phyloP scores from a whole-genome alignment of 2,113 vertebrate genomes.

The Nannobrachium achirus region DNA sequence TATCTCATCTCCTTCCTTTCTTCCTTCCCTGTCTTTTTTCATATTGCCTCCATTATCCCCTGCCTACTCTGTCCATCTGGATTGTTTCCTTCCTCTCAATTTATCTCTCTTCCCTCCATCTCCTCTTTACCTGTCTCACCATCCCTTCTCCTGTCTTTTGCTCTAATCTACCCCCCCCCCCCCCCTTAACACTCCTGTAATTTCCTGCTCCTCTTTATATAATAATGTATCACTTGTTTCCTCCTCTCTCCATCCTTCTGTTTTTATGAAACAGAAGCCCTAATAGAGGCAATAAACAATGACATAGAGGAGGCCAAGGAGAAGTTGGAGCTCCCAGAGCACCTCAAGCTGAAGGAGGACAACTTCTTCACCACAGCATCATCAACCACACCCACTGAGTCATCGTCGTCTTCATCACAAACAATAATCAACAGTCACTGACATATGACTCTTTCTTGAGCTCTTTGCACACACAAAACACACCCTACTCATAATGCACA shows the following conservation, averaged over 20 bases:
- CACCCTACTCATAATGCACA: no score
- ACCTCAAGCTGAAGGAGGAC: constrained; percentile 87
- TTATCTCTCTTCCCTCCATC: background rate
- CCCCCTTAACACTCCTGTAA: no score
- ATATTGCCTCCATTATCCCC: no score
- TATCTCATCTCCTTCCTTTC: no score
- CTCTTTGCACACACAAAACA: constrained; percentile 1
- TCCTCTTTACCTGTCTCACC: background rate
- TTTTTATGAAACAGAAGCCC: constrained; percentile 80
- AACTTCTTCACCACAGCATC: constrained; percentile 85
- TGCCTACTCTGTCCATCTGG: no score
- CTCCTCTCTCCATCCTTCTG: background rate
- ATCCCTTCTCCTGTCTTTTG: background rate
- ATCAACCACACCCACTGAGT: constrained; percentile 17
- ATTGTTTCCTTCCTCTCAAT: background rate
- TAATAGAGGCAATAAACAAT: constrained; percentile 89
- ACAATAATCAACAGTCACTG: constrained; percentile 85
- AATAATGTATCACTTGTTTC: background rate
- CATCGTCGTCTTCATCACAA: constrained; percentile 38
- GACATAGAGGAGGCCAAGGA: constrained; percentile 93
- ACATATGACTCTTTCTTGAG: constrained; percentile 55
- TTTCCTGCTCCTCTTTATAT: background rate
- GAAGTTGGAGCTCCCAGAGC: constrained; percentile 88
- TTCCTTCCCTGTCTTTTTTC: no score
- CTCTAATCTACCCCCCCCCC: background rate